Base-by-base conservation (phyloP, 1,140 invertebrate genomes). In the Drosophila sp. region DNA sequence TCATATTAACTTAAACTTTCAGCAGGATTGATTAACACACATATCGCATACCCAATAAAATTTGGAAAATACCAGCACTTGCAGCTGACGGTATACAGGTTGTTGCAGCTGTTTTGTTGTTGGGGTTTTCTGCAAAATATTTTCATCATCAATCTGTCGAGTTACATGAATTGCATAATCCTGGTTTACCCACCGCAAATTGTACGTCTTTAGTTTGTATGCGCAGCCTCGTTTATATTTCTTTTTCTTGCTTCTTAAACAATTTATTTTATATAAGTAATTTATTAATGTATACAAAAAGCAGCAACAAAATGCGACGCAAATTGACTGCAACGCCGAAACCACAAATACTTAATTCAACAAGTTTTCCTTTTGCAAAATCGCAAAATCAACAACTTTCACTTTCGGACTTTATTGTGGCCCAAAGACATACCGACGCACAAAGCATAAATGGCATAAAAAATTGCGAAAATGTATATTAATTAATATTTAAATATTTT, bases 401-500 rank as follows among this genome's bases (percentile, higher is more conserved):
- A 87, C 82, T 87, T 69, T 66, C 43, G 61, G 21, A 21, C 40
- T 62, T 14, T 70, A 4, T 61, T 27, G 25, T 38, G 32, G 8
- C 34, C 16, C 16, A 8, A 13, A 38, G 45, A 36, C 4, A 51
- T 61, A 48, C 41, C 16, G 58, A 63, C 46, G 53, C 59, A 45
- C 51, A 51, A 61, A 64, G 38, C 72, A 78, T 46, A 84, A 70
- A 56, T 73, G 40, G 40, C 59, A 27, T 61, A 11, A 78, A 76
- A 84, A 13, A 38, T 81, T 81, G 38, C 83, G 29, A 67, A 87
- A 89, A 89, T 76, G 66, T 62, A 72, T 67, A 82, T 79, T 87
- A 82, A 89, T 89, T 89, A 82, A 79, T 79, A 76, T 87, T 76
- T 63, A 82, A 79, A 82, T 70, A 70, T 79, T 51, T 69, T 66